These are phyloP conservation scores for Galaxias olidus DNA, from an alignment of 2,797 vertebrate species.

Conservation along the genomic window DNA sequence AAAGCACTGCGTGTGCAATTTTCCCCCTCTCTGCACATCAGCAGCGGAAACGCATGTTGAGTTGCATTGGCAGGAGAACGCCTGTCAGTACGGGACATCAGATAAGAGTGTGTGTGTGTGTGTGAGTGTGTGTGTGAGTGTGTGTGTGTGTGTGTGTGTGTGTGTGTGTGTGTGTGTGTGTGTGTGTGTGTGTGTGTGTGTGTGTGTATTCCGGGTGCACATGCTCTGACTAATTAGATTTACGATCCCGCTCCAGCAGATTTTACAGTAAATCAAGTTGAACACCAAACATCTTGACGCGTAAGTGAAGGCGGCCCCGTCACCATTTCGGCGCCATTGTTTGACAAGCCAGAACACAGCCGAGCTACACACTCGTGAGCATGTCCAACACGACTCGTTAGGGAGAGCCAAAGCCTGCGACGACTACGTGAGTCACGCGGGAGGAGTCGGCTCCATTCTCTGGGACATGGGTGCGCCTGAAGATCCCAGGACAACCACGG, in stretches of 20 bases:
- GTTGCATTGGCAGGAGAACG: constrained; percentile 3
- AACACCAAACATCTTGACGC: constrained; percentile 5
- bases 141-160: background rate
- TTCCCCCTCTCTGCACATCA: constrained; percentile 1
- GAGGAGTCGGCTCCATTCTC: too few relatives aligned
- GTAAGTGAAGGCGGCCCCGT: background rate
- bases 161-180: background rate
- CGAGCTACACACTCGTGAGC: background rate
- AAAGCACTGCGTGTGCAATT: constrained; percentile 3
- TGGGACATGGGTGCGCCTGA: too few relatives aligned
- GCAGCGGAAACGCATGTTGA: background rate
- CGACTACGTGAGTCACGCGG: background rate
- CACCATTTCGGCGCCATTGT: constrained; percentile 2
- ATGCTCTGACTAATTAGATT: background rate
- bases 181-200: constrained; percentile 1
- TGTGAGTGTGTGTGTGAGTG: too few relatives aligned
- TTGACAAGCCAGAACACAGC: background rate
- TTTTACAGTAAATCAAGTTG: constrained; percentile 3
- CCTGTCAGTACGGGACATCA: constrained; percentile 11
- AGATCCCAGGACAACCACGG: too few relatives aligned
- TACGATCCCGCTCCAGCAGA: background rate
- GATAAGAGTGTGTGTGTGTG: background rate
- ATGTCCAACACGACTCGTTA: background rate
- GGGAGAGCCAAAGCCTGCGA: background rate
- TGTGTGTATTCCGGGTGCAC: background rate